phyloP scores from a whole-genome alignment of 2,113 vertebrate genomes.

The Sinocyclocheilus anophthalmus region DNA sequence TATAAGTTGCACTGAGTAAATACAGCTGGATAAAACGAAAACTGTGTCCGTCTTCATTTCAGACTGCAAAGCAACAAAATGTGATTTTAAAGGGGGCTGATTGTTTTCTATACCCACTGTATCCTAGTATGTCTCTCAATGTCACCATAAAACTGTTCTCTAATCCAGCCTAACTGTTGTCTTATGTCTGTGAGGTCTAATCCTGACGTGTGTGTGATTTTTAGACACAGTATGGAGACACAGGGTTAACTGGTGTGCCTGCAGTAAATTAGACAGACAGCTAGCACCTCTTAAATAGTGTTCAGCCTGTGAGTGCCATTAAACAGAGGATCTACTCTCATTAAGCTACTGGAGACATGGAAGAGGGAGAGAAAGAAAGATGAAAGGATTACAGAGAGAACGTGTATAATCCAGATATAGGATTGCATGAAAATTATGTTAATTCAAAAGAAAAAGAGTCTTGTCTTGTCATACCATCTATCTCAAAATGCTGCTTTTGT shows the following conservation, averaged over 20 bases:
- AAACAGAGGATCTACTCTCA: slow-evolving; percentile 36
- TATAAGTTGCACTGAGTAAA: too few species aligned
- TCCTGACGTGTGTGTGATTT: slow-evolving; percentile 18
- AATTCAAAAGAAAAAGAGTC: background rate
- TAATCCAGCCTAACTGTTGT: slow-evolving; percentile 15
- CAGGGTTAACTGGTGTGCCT: slow-evolving; percentile 25
- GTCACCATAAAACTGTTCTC: background rate
- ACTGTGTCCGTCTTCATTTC: too few species aligned
- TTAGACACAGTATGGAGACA: slow-evolving; percentile 35
- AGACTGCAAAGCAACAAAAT: too few species aligned
- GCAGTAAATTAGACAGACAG: slow-evolving; percentile 44
- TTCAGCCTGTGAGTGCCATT: slow-evolving; percentile 41
- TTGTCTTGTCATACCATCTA: background rate
- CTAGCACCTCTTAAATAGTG: slow-evolving; percentile 52
- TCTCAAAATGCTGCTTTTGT: background rate
- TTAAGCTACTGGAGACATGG: slow-evolving; percentile 19
- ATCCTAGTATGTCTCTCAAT: background rate
- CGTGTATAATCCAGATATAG: background rate
- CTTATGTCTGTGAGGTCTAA: slow-evolving; percentile 18
- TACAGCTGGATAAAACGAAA: too few species aligned
- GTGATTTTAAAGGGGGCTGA: too few species aligned
- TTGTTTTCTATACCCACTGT: too few species aligned
- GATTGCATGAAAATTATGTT: background rate
- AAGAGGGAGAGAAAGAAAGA: slow-evolving; percentile 3
- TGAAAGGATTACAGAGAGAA: slow-evolving; percentile 9